Evolutionary conservation across 2,113 vertebrate genomes (phyloP).

Genomic region (Paradoxurus hermaphroditus): DNA sequence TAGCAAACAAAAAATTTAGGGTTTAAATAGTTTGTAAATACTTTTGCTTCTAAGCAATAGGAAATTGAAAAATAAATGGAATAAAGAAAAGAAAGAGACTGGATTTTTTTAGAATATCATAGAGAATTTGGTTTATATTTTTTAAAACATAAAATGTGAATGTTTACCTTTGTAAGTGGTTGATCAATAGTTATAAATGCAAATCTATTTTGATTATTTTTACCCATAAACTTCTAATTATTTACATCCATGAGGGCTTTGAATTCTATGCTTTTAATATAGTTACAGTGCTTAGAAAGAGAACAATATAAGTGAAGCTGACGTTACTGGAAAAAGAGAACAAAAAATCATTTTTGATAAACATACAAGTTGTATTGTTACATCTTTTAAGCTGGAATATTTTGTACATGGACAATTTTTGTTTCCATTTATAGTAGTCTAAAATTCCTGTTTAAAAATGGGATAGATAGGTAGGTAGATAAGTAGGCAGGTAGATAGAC

Average conservation of each 20-base stretch:
- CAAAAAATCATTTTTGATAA: not conserved
- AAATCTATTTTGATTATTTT: not conserved
- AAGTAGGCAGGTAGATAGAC: not conserved
- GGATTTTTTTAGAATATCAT: not conserved
- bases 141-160: not conserved
- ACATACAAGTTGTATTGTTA: not conserved
- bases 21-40: not conserved
- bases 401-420: not conserved
- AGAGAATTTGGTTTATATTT: not conserved
- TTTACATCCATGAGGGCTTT: not conserved
- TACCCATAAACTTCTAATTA: not conserved
- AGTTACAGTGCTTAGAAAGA: not conserved
- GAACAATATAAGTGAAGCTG: not conserved
- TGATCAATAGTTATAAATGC: not conserved
- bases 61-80: not conserved
- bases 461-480: not conserved
- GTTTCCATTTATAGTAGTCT: not conserved
- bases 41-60: not conserved
- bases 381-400: not conserved
- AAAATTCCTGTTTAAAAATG: not conserved
- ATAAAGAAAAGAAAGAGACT: not conserved
- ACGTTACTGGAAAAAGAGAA: not conserved
- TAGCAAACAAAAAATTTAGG: not conserved
- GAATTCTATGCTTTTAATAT: not conserved
- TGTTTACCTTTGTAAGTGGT: not conserved